These are phyloP conservation scores for Parthenolecanium corni DNA, from an alignment of 2,888 invertebrate genomes.

Conservation along the genomic window DNA sequence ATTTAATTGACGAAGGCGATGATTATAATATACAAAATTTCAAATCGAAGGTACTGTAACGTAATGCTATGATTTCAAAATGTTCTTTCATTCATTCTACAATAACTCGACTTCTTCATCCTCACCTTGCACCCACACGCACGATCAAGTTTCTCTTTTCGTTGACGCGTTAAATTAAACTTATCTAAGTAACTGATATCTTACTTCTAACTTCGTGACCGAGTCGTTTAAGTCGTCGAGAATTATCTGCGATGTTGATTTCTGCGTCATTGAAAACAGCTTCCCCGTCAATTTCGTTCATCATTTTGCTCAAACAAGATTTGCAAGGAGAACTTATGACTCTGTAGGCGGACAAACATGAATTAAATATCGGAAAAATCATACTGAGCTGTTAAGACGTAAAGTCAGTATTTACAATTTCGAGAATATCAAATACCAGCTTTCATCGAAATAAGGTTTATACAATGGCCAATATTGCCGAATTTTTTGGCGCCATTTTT, in stretches of 20 bases:
- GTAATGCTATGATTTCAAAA: too few species aligned
- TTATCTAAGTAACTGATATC: too few species aligned
- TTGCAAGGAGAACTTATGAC: constrained; percentile 75
- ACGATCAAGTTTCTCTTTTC: too few species aligned
- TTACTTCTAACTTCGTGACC: constrained; percentile 56
- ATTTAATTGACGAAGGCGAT: too few species aligned
- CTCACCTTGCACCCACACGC: too few species aligned
- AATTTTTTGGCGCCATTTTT: constrained; percentile 69
- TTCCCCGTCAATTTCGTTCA: constrained; percentile 15
- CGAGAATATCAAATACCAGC: constrained; percentile 64
- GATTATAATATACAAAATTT: too few species aligned
- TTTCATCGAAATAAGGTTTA: constrained; percentile 56
- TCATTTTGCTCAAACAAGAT: constrained; percentile 73
- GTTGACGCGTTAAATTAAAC: too few species aligned
- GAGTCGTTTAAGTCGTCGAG: constrained; percentile 69
- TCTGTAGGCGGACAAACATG: constrained; percentile 41
- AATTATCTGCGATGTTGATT: constrained; percentile 58
- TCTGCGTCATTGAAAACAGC: constrained; percentile 51
- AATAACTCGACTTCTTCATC: too few species aligned
- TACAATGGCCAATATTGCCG: constrained; percentile 76
- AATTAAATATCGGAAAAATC: background rate
- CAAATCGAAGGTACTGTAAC: too few species aligned
- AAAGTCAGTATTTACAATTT: constrained; percentile 23
- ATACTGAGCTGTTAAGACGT: too few species aligned
- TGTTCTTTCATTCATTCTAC: too few species aligned